Base-by-base conservation (phyloP, 2,888 invertebrate species). In the Leptinotarsa haldemani region DNA sequence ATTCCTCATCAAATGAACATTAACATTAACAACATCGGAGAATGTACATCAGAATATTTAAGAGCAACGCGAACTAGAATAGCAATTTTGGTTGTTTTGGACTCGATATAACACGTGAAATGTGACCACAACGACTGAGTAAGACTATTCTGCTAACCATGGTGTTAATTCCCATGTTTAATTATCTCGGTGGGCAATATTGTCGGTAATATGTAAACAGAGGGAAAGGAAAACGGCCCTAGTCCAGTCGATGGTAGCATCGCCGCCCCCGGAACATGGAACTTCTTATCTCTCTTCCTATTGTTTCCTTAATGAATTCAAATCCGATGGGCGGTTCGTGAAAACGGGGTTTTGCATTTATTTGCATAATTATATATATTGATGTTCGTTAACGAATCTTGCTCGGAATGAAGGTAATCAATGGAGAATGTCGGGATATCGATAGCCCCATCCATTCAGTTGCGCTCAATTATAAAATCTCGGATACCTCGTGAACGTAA, bases 351-450 rank as follows among this genome's bases (percentile, higher is more conserved):
- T 87, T 87, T 87, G 86, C 87, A 87, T 87, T 82, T 80, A 86
- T 87, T 87, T 87, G 85, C 87, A 87, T 87, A 87, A 87, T 87
- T 87, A 86, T 86, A 85, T 86, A 86, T 86, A 87, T 86, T 87
- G 86, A 87, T 87, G 87, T 87, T 87, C 87, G 86, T 87, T 87
- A 87, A 86, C 86, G 86, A 86, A 86, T 85, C 84, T 84, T 82
- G 83, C 83, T 83, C 81, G 77, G 80, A 66, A 40, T 63, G 64
- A 66, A 58, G 66, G 64, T 61, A 63, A 71, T 72, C 70, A 65
- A 75, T 75, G 70, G 48, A 46, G 52, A 20, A 66, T 68, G 30
- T 61, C 12, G 56, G 20, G 25, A 22, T 5, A 22, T 25, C 56
- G 15, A 56, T 56, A 22, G 13, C 22, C 3, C 22, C 22, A 22